Conservation (phyloP, 2,797 vertebrate species). For the Xenentodon cancila region DNA sequence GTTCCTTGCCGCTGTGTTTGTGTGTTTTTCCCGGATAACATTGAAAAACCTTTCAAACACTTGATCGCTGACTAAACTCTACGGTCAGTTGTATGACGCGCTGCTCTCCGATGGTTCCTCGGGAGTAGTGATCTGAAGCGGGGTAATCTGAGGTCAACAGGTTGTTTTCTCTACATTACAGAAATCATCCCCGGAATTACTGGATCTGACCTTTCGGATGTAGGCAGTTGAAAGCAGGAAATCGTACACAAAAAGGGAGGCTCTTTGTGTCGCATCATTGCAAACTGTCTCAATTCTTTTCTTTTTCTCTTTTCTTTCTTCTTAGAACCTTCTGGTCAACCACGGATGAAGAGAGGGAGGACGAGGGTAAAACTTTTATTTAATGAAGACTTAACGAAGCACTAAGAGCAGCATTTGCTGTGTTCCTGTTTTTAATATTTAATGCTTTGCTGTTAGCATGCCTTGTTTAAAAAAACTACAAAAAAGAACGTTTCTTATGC, state of each 20-base stretch:
- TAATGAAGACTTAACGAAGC: conserved; percentile 26
- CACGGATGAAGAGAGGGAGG: conserved; percentile 65
- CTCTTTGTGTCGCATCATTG: not conserved
- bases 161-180: conserved; percentile 32
- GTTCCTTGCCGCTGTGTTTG: too few species aligned
- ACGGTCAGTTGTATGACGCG: not conserved
- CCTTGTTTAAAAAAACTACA: conserved; percentile 34
- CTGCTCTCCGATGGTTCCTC: not conserved
- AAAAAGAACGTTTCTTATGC: conserved; percentile 21
- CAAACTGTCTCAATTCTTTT: conserved; percentile 31
- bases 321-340: conserved; percentile 73
- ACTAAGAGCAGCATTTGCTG: conserved; percentile 22
- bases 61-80: too few species aligned
- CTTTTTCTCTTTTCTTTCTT: conserved; percentile 12
- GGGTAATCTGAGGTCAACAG: conserved; percentile 10
- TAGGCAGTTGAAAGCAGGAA: conserved; percentile 17
- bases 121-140: not conserved
- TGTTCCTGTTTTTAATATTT: conserved; percentile 29
- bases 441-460: conserved; percentile 61
- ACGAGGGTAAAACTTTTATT: conserved; percentile 24
- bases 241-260: conserved; percentile 1
- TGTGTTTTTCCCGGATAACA: too few species aligned
- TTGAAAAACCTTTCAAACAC: too few species aligned
- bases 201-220: conserved; percentile 56
- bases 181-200: conserved; percentile 50